Conservation (phyloP, 1,140 invertebrate genomes). For the Leptinotarsa texana region DNA sequence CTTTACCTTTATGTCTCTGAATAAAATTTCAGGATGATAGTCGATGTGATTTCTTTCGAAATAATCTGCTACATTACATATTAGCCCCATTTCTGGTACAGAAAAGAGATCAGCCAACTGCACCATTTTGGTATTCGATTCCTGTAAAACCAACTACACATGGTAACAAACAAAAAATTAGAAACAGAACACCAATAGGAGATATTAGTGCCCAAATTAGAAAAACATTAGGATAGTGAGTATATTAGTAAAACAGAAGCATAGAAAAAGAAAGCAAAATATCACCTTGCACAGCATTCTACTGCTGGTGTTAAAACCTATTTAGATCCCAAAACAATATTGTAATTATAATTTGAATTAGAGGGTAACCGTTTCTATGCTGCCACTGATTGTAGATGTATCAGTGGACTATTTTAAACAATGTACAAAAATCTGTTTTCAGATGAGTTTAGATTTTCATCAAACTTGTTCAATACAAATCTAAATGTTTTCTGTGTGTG, state of each 20-base stretch:
- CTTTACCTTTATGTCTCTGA: conserved; percentile 88
- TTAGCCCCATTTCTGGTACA: conserved; percentile 91
- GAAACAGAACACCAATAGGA: conserved; percentile 1
- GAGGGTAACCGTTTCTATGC: no score
- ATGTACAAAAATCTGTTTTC: no score
- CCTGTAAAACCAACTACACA: conserved; percentile 60
- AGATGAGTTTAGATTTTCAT: no score
- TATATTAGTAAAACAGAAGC: conserved; percentile 5
- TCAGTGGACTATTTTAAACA: no score
- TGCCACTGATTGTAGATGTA: no score
- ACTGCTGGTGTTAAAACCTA: no score
- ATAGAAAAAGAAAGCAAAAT: neutral
- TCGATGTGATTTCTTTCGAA: conserved; percentile 88
- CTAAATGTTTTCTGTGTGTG: no score
- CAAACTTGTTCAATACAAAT: no score
- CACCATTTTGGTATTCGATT: conserved; percentile 81
- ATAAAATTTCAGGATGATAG: conserved; percentile 94
- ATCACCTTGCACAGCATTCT: no score
- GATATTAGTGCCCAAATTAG: conserved; percentile 16
- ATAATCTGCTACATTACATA: conserved; percentile 93
- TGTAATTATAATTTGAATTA: no score
- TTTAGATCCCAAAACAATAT: no score
- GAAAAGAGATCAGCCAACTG: conserved; percentile 97
- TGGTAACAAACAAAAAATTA: conserved; percentile 25
- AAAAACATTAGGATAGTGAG: neutral